Base-by-base conservation (phyloP, 2,888 invertebrate species). In the Athalia cordata region DNA sequence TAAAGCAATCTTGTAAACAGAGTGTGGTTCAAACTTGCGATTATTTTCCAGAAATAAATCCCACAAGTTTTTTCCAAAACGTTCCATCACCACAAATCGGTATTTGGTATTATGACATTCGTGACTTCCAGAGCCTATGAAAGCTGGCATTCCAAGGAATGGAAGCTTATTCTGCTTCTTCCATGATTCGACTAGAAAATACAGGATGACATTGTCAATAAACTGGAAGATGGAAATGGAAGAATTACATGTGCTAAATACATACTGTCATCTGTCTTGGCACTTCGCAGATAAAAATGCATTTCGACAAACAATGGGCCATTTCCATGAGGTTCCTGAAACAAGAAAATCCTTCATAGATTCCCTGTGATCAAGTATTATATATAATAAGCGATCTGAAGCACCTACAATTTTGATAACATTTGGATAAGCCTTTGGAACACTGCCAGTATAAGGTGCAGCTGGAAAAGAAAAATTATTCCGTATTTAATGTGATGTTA, bases 281-380 rank as follows among this genome's bases (percentile, higher is more conserved):
- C 94, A 90, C 95, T 94, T 83, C 95, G 93, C 89, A 95, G 93
- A 87, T 96, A 99, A 90, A 98, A 98, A 91, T 97, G 95, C 91
- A 96, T 95, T 91, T 99, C 98, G 68, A 97, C 96, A 92, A 97
- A 99, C 0, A 99, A 91, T 0, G 99, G 98, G 0, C 98, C 98
- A 93, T 98, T 98, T 80, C 93, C 94, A 89, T 95, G 95, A 8
- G 98, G 98, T 91, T 98, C 98, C 96, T 96, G 83, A 78, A 90
- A 88, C 79, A 77, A 82, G 4, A 78, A 47, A 45, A 29, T 29
- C 29, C 29, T 65, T 75, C 7, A 52, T 68, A 75, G 75, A 61
- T 78, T 76, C 45, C 77, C n/a, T 29, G 2, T 45, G 50, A 61
- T n/a, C 45, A 43, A 67, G 61, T 13, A 72, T n/a, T 15, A 67